A percentile compares a stretch with the other conserved stretches of the same genome.
Evolutionary conservation across 1,140 invertebrate genomes (phyloP).

Genomic region (Trypoxylus dichotomus): DNA sequence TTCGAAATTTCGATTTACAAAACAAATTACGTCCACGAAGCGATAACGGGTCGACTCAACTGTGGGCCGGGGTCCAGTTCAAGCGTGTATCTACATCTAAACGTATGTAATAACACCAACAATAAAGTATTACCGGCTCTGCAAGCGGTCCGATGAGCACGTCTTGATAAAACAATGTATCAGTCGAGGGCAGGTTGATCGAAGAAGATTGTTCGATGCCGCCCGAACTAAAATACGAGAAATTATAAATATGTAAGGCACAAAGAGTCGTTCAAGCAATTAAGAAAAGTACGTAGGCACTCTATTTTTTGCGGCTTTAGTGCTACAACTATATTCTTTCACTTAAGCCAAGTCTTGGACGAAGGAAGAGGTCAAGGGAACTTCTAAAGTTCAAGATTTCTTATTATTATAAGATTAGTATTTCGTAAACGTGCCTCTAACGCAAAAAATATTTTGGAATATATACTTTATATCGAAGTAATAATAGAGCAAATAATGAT

Average conservation of each 20-base stretch:
- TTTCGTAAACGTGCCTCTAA: too few relatives aligned
- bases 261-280: background rate
- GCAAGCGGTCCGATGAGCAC: conserved; percentile 38
- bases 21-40: conserved; percentile 15
- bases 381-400: too few relatives aligned
- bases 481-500: too few relatives aligned
- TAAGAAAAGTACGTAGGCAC: background rate
- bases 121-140: conserved; percentile 36
- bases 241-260: background rate
- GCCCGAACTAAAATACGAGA: background rate
- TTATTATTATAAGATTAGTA: too few relatives aligned
- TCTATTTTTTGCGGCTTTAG: too few relatives aligned
- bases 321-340: too few relatives aligned
- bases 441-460: too few relatives aligned
- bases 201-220: background rate
- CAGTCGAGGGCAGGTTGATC: conserved; percentile 1
- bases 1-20: conserved; percentile 24
- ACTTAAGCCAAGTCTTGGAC: too few relatives aligned
- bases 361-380: too few relatives aligned
- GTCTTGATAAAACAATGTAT: conserved; percentile 34
- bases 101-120: conserved; percentile 40
- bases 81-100: conserved; percentile 31
- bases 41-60: background rate
- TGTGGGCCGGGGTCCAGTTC: conserved; percentile 14
- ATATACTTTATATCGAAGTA: too few relatives aligned